These are phyloP conservation scores for Lasioglossum marginatum DNA, from an alignment of 2,888 invertebrate genomes.

Conservation along the genomic window DNA sequence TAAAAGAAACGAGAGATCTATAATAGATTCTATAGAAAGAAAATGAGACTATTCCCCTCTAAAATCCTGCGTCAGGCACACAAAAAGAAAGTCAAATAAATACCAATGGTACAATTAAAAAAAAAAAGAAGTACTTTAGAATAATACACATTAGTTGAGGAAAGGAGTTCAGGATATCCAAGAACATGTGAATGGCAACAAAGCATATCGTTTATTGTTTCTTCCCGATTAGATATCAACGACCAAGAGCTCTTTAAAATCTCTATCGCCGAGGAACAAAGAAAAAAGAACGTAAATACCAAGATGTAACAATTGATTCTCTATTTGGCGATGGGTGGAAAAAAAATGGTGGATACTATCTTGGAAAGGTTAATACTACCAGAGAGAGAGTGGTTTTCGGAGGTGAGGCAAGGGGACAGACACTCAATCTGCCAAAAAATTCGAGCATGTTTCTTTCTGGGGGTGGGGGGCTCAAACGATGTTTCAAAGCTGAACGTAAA, in stretches of 20 bases:
- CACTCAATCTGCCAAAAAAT: slow-evolving; percentile 38
- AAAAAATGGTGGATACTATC: slow-evolving; percentile 28
- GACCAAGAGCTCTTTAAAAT: slow-evolving; percentile 39
- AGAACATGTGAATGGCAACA: slow-evolving; percentile 24
- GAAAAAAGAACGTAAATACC: slow-evolving; percentile 31
- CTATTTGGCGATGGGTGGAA: neutral
- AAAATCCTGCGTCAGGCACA: neutral
- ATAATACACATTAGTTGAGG: slow-evolving; percentile 39
- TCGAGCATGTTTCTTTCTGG: slow-evolving; percentile 9
- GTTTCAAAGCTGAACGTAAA: slow-evolving; percentile 52
- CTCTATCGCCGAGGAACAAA: slow-evolving; percentile 22
- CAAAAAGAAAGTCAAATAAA: slow-evolving; percentile 12
- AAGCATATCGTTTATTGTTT: slow-evolving; percentile 32
- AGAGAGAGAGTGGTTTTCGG: slow-evolving; percentile 1
- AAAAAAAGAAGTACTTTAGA: slow-evolving; percentile 28
- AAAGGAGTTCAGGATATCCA: slow-evolving; percentile 42
- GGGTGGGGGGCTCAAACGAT: slow-evolving; percentile 12
- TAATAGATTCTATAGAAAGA: neutral
- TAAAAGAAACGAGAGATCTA: neutral
- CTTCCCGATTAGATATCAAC: slow-evolving; percentile 31
- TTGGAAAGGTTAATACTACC: slow-evolving; percentile 38
- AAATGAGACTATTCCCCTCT: slow-evolving; percentile 8
- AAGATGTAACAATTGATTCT: slow-evolving; percentile 25
- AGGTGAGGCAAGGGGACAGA: slow-evolving; percentile 17
- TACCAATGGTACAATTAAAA: slow-evolving; percentile 21